Conservation (phyloP, 1,140 invertebrate genomes). For the Leucophenga varia region DNA sequence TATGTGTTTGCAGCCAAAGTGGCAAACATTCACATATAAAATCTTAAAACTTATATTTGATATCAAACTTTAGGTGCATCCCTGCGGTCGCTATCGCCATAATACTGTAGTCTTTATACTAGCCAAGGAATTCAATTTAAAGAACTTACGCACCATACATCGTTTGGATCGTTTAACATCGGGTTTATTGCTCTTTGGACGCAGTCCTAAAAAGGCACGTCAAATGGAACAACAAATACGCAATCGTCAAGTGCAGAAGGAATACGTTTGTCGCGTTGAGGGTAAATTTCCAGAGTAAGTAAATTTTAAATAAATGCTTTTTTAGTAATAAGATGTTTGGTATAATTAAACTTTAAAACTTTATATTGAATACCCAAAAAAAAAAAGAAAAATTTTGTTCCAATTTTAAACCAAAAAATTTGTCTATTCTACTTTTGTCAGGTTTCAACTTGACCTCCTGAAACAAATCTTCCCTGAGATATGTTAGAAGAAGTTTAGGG, state of each 20-base stretch:
- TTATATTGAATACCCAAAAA: too few relatives aligned
- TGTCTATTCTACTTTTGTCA: too few relatives aligned
- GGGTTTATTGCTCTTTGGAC: slow-evolving; percentile 89
- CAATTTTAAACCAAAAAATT: too few relatives aligned
- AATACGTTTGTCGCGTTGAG: slow-evolving; percentile 95
- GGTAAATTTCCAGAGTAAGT: slow-evolving; percentile 95
- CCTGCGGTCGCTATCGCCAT: slow-evolving; percentile 93
- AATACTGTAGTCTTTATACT: slow-evolving; percentile 96
- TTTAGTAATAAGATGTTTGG: too few relatives aligned
- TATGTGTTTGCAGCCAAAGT: too few relatives aligned
- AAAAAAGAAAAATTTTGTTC: too few relatives aligned
- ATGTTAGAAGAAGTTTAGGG: too few relatives aligned
- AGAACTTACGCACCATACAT: slow-evolving; percentile 90
- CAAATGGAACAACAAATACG: slow-evolving; percentile 94
- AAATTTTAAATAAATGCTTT: slow-evolving; percentile 23
- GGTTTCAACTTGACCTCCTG: too few relatives aligned
- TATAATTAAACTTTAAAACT: neutral
- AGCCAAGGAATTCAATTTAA: slow-evolving; percentile 92
- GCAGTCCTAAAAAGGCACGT: slow-evolving; percentile 86
- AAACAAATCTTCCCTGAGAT: too few relatives aligned
- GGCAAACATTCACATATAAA: too few relatives aligned
- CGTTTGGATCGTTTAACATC: slow-evolving; percentile 91
- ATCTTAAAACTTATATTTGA: too few relatives aligned
- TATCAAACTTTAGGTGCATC: slow-evolving; percentile 88
- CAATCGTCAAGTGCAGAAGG: slow-evolving; percentile 88